A percentile compares a stretch with the other conserved stretches of the same genome.
Conservation (phyloP, 2,888 invertebrate species). For the Machimus atricapillus region DNA sequence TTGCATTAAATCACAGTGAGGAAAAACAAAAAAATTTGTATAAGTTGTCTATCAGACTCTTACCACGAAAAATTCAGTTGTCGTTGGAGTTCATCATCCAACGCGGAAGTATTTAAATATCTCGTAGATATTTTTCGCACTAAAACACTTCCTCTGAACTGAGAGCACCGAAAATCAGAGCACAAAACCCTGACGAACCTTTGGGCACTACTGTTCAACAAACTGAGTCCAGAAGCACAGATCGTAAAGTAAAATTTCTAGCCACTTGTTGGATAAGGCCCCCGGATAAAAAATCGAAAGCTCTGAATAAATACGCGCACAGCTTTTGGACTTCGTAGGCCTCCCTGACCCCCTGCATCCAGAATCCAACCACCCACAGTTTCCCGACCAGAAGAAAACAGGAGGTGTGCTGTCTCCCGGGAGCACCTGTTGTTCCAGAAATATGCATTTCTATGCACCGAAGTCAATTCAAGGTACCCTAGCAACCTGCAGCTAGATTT, state of each 20-base stretch:
- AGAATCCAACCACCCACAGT: background rate
- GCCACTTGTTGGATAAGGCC: background rate
- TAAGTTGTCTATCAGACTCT: background rate
- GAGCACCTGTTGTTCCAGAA: background rate
- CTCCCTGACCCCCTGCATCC: background rate
- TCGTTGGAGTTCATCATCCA: background rate
- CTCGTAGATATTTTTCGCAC: background rate
- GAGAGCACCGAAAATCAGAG: background rate
- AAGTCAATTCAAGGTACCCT: background rate
- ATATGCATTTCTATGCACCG: background rate
- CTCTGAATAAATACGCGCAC: background rate
- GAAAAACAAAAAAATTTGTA: too few species aligned
- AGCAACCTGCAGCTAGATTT: background rate
- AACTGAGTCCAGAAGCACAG: background rate
- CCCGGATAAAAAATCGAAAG: background rate
- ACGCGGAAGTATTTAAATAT: background rate
- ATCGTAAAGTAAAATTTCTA: background rate
- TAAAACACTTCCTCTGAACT: background rate
- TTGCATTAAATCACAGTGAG: background rate
- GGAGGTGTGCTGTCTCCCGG: background rate
- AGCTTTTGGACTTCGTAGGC: background rate
- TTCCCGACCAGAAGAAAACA: background rate
- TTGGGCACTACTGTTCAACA: background rate
- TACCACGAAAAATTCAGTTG: background rate
- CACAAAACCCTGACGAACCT: background rate